Base-by-base conservation (phyloP, 1,140 invertebrate species). In the Sesamia nonagrioides region DNA sequence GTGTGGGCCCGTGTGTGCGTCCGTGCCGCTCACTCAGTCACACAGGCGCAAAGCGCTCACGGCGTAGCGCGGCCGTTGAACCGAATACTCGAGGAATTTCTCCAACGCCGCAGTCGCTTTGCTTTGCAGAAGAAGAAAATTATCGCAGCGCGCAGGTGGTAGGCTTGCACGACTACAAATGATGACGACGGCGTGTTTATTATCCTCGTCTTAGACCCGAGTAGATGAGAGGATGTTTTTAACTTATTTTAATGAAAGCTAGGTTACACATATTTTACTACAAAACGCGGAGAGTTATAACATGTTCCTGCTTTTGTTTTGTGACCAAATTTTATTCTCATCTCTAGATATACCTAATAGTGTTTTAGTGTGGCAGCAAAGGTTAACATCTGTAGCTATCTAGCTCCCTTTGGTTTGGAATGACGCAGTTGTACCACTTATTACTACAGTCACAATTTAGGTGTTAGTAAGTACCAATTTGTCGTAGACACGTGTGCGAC, bases 51-150 rank as follows among this genome's bases (percentile, higher is more conserved):
- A 75, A 79, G 76, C 81, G 84, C 83, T 88, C 84, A 88, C 88
- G 89, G 81, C 85, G 84, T 82, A 85, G 88, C 90, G 86, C 89
- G 93, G 93, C 91, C 92, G 88, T 95, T 95, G 92, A 95, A 95
- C 92, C 92, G 91, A 93, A 91, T 90, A 91, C 89, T 86, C 84
- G 84, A 92, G 92, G 93, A 94, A 95, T 95, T 95, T 95, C 93
- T 95, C 93, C 89, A 91, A 86, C 82, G 87, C 63, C 82, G 81
- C 35, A 68, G 45, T 84, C 81, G 80, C 83, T 84, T 81, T 82
- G 84, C 80, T 85, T 82, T 82, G 84, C 80, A 84, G 85, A 82
- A 86, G 85, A 90, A 83, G 88, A 87, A 83, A 84, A 87, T 86
- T 86, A 87, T 80, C 60, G 61, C n/a, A n/a, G n/a, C n/a, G n/a